These are phyloP conservation scores for Macquaria australasica DNA, from an alignment of 2,113 vertebrate genomes.

Conservation along the genomic window DNA sequence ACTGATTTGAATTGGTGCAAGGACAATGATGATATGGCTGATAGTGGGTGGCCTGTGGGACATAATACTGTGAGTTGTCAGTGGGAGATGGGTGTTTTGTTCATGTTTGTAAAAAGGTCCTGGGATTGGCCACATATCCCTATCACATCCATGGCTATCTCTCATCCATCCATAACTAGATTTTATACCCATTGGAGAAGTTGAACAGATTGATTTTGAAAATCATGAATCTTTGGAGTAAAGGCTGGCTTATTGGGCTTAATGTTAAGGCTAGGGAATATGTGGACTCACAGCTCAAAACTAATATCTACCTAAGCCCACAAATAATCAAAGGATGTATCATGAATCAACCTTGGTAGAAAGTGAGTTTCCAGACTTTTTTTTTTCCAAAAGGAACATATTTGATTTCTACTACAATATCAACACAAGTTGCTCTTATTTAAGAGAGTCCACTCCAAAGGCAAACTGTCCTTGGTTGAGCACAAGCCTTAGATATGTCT, in stretches of 20 bases:
- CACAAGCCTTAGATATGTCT: not conserved
- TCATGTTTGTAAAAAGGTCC: constrained; percentile 1
- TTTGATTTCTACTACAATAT: constrained; percentile 21
- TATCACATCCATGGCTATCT: constrained; percentile 24
- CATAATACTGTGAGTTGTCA: not conserved
- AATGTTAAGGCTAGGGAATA: constrained; percentile 39
- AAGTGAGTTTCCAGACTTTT: not conserved
- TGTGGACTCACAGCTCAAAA: constrained; percentile 33
- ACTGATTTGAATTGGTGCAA: constrained; percentile 1
- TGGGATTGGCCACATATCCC: constrained; percentile 9
- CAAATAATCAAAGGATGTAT: constrained; percentile 44
- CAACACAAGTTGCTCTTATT: constrained; percentile 14
- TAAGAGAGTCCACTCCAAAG: constrained; percentile 11
- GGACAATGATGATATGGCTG: not conserved
- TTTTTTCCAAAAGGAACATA: constrained; percentile 3
- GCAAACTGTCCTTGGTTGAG: constrained; percentile 36
- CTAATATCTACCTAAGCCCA: constrained; percentile 25
- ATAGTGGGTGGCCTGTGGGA: not conserved
- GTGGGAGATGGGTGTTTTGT: not conserved
- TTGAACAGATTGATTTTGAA: constrained; percentile 62
- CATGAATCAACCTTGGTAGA: constrained; percentile 18
- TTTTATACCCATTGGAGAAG: constrained; percentile 33
- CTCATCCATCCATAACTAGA: constrained; percentile 51
- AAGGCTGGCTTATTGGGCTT: constrained; percentile 44
- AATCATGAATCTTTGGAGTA: constrained; percentile 49